Base-by-base conservation (phyloP, 1,140 invertebrate species). In the Harpegnathos saltator region DNA sequence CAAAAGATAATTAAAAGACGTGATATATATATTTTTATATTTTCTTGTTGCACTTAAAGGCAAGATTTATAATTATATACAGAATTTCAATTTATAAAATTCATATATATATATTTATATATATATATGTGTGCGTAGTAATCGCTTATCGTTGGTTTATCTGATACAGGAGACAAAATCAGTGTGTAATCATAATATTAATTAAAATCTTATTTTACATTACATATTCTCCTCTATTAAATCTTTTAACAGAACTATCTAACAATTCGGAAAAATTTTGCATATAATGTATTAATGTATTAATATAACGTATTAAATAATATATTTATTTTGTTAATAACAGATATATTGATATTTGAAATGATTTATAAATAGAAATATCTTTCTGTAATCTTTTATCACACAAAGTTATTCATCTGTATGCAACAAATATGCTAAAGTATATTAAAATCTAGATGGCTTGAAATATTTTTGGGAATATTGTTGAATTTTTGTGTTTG, bases 21-120 rank as follows among this genome's bases (percentile, higher is more conserved):
- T 0, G 56, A 7, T 26, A 24, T 52, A 24, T 52, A 33, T 52
- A 65, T 65, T 65, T 74, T 77, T 15, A 65, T 54, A 9, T 3
- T 0, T 77, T 7, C 26, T 33, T 65, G 3, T 52, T 29, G 63
- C 14, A 1, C 0, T 7, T 66, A 56, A 0, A 15, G 15, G 54
- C 15, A 9, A 66, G 54, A 66, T 77, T 77, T 65, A 66, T 33
- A 29, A 77, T 66, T 22, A 61, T 65, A 26, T 3, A 62, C 0
- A 52, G 12, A 62, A 54, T 65, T 54, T 9, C 14, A 17, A 77
- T 65, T 56, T 54, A 52, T 14, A 63, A 11, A 50, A 52, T 22
- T 38, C 24, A 33, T 75, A 19, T 33, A 24, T 19, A 56, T 56
- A 22, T 56, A 38, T 7, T 44, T 33, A 33, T 33, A n/a, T n/a